These are phyloP conservation scores for Gymnocephalus cernua DNA, from an alignment of 2,113 vertebrate species.

Conservation along the genomic window DNA sequence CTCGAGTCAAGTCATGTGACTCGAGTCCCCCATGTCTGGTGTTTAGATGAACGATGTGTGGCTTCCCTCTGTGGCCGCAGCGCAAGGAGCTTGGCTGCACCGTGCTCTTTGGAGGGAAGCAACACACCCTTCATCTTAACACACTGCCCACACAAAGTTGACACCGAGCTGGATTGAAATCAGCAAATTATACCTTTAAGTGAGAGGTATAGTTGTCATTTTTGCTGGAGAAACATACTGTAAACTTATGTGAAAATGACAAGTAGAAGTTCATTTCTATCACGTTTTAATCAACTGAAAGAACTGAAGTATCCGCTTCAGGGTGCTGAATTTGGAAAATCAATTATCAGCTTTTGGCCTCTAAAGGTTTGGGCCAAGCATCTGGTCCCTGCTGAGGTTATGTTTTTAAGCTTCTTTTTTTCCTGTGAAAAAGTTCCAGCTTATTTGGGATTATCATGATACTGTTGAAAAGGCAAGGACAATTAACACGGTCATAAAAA, in stretches of 20 bases:
- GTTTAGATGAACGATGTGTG: no score
- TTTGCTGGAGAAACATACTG: neutral
- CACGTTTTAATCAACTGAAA: neutral
- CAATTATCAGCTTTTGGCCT: neutral
- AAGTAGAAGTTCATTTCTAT: neutral
- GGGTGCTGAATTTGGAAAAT: neutral
- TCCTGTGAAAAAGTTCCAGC: neutral
- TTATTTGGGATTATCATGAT: conserved; percentile 54
- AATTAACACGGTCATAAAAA: conserved; percentile 55
- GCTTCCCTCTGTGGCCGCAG: no score
- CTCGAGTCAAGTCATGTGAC: no score
- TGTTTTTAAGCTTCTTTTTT: neutral
- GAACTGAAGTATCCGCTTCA: neutral
- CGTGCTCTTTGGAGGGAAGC: no score
- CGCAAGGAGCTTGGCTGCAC: no score
- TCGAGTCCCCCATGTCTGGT: no score
- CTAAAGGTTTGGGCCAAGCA: no score
- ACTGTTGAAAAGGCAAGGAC: conserved; percentile 39
- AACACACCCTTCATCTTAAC: no score
- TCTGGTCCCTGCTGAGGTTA: neutral
- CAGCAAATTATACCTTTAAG: no score
- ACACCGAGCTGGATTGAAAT: no score
- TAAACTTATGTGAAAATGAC: neutral
- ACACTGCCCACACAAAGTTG: no score
- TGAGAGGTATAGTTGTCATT: neutral